phyloP scores from a whole-genome alignment of 2,888 invertebrate genomes.

The Dichetophora obliterata region DNA sequence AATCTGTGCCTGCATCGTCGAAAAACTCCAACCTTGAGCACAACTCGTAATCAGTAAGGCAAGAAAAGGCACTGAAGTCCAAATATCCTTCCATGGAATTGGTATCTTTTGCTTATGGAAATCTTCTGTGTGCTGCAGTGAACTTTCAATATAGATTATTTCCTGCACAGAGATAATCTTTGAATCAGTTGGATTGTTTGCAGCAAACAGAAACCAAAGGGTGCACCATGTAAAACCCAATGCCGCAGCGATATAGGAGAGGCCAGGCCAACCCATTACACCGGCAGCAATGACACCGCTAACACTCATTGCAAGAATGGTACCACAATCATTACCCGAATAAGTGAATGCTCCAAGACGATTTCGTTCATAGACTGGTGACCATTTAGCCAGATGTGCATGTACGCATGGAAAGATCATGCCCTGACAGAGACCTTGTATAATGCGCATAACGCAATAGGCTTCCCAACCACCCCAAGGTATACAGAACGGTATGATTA shows the following conservation, averaged over 20 bases:
- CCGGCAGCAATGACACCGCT: conserved; percentile 76
- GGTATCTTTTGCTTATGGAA: conserved; percentile 54
- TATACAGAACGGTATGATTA: conserved; percentile 79
- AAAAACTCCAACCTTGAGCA: conserved; percentile 80
- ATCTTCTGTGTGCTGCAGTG: conserved; percentile 56
- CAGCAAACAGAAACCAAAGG: conserved; percentile 73
- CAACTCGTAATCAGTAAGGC: conserved; percentile 73
- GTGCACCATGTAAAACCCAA: conserved; percentile 72
- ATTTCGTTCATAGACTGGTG: conserved; percentile 76
- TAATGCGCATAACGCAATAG: conserved; percentile 73
- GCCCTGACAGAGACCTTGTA: conserved; percentile 79
- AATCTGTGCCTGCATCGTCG: conserved; percentile 78
- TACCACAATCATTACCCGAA: conserved; percentile 77
- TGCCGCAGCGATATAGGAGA: conserved; percentile 75
- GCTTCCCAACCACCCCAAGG: conserved; percentile 75
- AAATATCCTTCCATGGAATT: conserved; percentile 77
- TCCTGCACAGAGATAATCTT: conserved; percentile 73
- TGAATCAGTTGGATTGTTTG: conserved; percentile 74
- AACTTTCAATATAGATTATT: conserved; percentile 73
- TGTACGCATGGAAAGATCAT: conserved; percentile 77
- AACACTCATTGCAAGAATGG: conserved; percentile 75
- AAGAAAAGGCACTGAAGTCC: conserved; percentile 77
- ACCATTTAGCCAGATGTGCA: conserved; percentile 77
- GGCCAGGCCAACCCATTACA: conserved; percentile 76
- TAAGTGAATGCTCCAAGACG: conserved; percentile 72